A percentile compares a stretch with the other conserved stretches of the same genome.
Conservation (phyloP, 2,113 vertebrate species). For the Gadus chalcogrammus region DNA sequence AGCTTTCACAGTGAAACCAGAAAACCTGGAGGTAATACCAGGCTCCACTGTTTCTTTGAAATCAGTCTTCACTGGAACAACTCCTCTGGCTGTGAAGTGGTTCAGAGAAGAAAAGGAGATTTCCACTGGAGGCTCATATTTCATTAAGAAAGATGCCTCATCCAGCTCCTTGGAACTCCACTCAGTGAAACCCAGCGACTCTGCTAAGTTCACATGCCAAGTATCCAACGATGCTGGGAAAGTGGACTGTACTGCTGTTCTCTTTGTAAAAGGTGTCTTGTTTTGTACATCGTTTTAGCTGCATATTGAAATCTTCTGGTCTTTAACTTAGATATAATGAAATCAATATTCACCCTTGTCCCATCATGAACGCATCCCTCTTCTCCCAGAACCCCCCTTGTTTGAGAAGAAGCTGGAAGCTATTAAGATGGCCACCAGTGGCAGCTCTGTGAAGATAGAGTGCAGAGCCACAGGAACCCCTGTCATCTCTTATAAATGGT, state of each 20-base stretch:
- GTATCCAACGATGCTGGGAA: slow-evolving; percentile 89
- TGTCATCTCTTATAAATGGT: slow-evolving; percentile 88
- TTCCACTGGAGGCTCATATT: slow-evolving; percentile 83
- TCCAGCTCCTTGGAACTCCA: slow-evolving; percentile 88
- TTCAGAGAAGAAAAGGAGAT: slow-evolving; percentile 89
- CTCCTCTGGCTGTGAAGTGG: slow-evolving; percentile 86
- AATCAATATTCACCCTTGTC: slow-evolving; percentile 7
- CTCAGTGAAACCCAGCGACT: slow-evolving; percentile 84
- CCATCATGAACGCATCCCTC: slow-evolving; percentile 45
- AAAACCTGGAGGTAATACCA: slow-evolving; percentile 84
- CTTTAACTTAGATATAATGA: too few species aligned
- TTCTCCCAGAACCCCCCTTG: slow-evolving; percentile 85
- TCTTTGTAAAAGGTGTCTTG: slow-evolving; percentile 94
- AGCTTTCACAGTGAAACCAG: slow-evolving; percentile 80
- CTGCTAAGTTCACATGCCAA: slow-evolving; percentile 87
- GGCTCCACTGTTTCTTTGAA: slow-evolving; percentile 83
- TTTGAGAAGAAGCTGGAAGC: slow-evolving; percentile 88
- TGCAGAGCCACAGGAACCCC: slow-evolving; percentile 91
- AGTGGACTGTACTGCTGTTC: slow-evolving; percentile 80
- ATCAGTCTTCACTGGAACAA: slow-evolving; percentile 85
- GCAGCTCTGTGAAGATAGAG: slow-evolving; percentile 76
- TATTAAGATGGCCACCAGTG: slow-evolving; percentile 80
- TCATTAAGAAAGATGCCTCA: slow-evolving; percentile 88
- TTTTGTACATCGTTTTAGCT: slow-evolving; percentile 47
- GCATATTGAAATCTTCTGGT: slow-evolving; percentile 1